A percentile compares a stretch with the other conserved stretches of the same genome.
Conservation (phyloP, 2,888 invertebrate species). For the Tupiocoris notatus region DNA sequence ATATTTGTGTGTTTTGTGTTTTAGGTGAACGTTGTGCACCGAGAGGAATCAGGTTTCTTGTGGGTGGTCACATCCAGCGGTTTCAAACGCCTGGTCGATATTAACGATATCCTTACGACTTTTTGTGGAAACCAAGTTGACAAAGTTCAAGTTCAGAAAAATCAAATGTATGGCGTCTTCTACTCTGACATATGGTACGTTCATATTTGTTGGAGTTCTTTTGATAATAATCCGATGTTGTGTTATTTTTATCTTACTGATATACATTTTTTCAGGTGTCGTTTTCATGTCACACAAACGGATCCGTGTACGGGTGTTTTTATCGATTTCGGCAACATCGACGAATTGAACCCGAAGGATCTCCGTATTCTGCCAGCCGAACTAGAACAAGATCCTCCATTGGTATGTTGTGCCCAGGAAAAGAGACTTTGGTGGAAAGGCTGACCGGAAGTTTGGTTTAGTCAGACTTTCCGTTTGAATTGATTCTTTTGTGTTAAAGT, state of each 20-base stretch:
- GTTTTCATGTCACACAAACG: background rate
- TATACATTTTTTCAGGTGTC: constrained; percentile 20
- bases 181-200: constrained; percentile 5
- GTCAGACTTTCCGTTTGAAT: too few species aligned
- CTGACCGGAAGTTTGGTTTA: too few species aligned
- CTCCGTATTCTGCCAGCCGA: constrained; percentile 37
- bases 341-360: constrained; percentile 16
- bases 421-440: too few species aligned
- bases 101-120: background rate
- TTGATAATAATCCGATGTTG: too few species aligned
- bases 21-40: constrained; percentile 19
- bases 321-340: constrained; percentile 44
- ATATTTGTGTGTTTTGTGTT: too few species aligned
- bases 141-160: background rate
- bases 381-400: background rate
- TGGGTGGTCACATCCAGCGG: constrained; percentile 5
- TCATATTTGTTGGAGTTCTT: too few species aligned
- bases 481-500: too few species aligned
- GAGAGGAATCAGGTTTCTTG: background rate
- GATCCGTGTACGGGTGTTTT: constrained; percentile 33
- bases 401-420: too few species aligned
- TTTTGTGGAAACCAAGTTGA: background rate
- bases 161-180: background rate
- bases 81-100: background rate
- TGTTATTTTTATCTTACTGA: too few species aligned